Conservation (phyloP, 2,113 vertebrate species). For the Raja brachyura region DNA sequence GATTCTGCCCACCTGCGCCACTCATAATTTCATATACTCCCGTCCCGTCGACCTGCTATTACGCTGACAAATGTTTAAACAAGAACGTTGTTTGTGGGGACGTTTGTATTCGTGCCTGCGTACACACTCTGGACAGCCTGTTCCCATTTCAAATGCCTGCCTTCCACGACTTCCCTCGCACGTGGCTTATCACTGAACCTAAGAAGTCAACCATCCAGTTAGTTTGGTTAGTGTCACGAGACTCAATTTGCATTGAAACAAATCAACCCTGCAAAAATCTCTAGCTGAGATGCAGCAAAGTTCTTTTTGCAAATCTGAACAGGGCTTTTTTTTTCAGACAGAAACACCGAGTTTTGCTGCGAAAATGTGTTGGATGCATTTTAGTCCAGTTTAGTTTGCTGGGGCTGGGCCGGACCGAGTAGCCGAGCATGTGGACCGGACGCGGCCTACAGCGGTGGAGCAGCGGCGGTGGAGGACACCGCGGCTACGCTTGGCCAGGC, state of each 20-base stretch:
- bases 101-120: not conserved
- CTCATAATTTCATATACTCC: too few relatives aligned
- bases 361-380: not conserved
- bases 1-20: too few relatives aligned
- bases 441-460: too few relatives aligned
- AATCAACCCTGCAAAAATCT: not conserved
- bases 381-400: too few relatives aligned
- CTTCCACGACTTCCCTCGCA: not conserved
- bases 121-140: not conserved
- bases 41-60: not conserved
- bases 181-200: not conserved
- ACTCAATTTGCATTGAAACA: not conserved
- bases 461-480: too few relatives aligned
- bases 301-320: not conserved
- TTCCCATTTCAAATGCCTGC: not conserved
- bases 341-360: not conserved
- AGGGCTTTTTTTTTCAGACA: not conserved
- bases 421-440: too few relatives aligned
- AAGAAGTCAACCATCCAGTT: not conserved
- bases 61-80: not conserved
- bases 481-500: too few relatives aligned
- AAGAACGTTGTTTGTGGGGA: not conserved
- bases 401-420: too few relatives aligned
- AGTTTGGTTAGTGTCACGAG: not conserved
- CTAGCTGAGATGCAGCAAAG: not conserved